Evolutionary conservation across 1,140 invertebrate genomes (phyloP), one percentile per base, ranked within the genome.

Genomic region (Babylonia areolata): DNA sequence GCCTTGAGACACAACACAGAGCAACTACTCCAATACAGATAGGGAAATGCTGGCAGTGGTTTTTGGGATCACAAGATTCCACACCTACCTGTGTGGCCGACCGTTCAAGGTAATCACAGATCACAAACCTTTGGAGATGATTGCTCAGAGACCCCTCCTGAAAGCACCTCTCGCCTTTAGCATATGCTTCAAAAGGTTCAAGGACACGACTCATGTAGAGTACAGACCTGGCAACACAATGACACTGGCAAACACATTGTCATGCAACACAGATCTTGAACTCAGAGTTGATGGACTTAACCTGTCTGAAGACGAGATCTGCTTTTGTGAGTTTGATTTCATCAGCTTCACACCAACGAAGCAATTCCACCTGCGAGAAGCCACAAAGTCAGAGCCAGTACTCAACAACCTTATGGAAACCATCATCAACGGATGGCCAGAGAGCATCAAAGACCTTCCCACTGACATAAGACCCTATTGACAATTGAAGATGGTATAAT

Each of bases 31-130:
- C n/a, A n/a, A 94, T 89, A 93, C 95, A 2, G 94, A 95, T 81
- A 92, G 94, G 83, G 94, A 95, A 88, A 90, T 94, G 3, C 88
- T 95, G 3, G 94, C 95, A 3, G 94, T 95, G 37, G 91, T 95
- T 3, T 95, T 94, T 87, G 90, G 91, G 3, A 89, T 93, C 3
- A 90, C 94, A 71, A 88, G 90, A 54, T 95, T 95, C 91, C 90
- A 94, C 85, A 78, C 92, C 31, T 94, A 91, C 86, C 84, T 94
- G 9, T 94, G 94, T 91, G 94, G 93, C 1, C 91, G 89, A 28
- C 51, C 46, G 17, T 79, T 91, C 1, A 85, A 81, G 23, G 86
- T 90, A 2, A 51, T 87, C 9, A 83, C 79, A 1, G 88, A 90
- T 64, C 93, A 94, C 86, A 92, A 93, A 80, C 93, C 93, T 35